These are phyloP conservation scores for Thereva unica DNA, from an alignment of 2,888 invertebrate species.

Conservation along the genomic window DNA sequence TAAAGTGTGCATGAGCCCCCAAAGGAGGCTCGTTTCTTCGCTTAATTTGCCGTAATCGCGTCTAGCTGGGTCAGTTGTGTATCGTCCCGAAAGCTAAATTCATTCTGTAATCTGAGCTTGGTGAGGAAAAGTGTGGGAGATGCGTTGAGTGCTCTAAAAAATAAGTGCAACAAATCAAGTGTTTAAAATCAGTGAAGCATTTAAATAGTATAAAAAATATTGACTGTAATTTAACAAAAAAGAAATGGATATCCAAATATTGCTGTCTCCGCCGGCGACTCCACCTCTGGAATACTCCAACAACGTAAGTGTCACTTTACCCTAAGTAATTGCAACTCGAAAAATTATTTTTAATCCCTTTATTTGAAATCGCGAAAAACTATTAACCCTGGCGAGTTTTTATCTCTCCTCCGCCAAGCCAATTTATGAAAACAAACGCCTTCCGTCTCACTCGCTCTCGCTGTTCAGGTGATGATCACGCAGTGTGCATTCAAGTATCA, in stretches of 20 bases:
- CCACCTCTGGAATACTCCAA: constrained; percentile 65
- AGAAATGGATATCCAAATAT: constrained; percentile 54
- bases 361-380: neutral
- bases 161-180: too few species aligned
- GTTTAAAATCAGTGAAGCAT: too few species aligned
- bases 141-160: too few species aligned
- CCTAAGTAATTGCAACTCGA: neutral
- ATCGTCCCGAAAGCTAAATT: too few species aligned
- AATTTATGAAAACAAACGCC: constrained; percentile 56
- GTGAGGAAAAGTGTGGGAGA: too few species aligned
- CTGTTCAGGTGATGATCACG: constrained; percentile 54
- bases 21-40: too few species aligned
- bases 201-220: too few species aligned
- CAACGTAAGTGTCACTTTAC: constrained; percentile 52
- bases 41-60: too few species aligned
- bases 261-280: constrained; percentile 73
- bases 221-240: too few species aligned
- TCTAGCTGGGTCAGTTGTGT: too few species aligned
- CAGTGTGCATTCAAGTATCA: constrained; percentile 65
- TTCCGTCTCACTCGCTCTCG: constrained; percentile 50
- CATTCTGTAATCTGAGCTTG: too few species aligned
- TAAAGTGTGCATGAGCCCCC: too few species aligned
- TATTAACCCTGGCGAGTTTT: constrained; percentile 27
- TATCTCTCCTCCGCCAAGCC: constrained; percentile 49
- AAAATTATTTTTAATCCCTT: neutral